Conservation (phyloP, 2,797 vertebrate species). For the Urophycis tenuis region DNA sequence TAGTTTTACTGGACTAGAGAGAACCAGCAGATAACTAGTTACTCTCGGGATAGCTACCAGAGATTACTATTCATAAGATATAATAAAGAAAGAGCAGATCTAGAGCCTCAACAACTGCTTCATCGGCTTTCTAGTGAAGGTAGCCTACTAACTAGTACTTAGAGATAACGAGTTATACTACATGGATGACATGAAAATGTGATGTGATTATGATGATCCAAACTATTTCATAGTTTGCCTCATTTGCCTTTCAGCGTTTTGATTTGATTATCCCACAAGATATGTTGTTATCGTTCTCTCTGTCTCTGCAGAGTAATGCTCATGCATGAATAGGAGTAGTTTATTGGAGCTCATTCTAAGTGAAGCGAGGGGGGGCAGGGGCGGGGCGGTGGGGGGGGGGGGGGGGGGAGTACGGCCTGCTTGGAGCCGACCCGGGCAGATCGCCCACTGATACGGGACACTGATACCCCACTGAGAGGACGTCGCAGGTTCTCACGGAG, state of each 20-base stretch:
- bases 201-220: too few relatives aligned
- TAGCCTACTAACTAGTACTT: slow-evolving; percentile 36
- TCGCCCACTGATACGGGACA: slow-evolving; percentile 28
- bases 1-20: neutral
- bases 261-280: neutral
- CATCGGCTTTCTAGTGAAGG: slow-evolving; percentile 91
- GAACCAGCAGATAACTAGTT: neutral
- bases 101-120: slow-evolving; percentile 89
- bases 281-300: neutral
- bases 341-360: neutral
- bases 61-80: neutral
- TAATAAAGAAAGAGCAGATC: slow-evolving; percentile 82
- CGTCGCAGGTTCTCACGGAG: slow-evolving; percentile 59
- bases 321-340: neutral
- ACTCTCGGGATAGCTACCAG: neutral
- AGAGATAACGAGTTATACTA: neutral
- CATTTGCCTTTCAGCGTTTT: too few relatives aligned
- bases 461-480: slow-evolving; percentile 43
- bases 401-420: neutral
- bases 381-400: too few relatives aligned
- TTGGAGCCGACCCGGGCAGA: slow-evolving; percentile 11
- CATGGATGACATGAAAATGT: too few relatives aligned
- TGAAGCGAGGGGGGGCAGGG: too few relatives aligned
- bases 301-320: neutral
- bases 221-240: too few relatives aligned